Evolutionary conservation across 2,888 invertebrate species (phyloP).

Genomic region (Aleiodes leptofemur): DNA sequence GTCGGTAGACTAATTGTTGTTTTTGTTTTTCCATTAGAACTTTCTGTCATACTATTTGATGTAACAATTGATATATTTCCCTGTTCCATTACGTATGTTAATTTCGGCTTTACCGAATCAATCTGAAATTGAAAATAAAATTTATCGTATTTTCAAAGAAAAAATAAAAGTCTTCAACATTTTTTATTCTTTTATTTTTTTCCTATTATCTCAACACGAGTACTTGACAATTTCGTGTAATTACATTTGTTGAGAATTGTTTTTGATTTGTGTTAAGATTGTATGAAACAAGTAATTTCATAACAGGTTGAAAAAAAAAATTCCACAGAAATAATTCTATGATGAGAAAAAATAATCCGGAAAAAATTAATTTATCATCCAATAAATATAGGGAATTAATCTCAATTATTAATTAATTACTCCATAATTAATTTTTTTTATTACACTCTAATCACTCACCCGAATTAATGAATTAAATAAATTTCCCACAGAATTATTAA

Average conservation of each 20-base stretch:
- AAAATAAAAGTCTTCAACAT: background rate
- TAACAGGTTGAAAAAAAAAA: too few relatives aligned
- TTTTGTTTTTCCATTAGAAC: constrained; percentile 56
- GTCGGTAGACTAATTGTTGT: constrained; percentile 60
- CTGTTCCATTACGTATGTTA: constrained; percentile 62
- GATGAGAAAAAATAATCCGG: too few relatives aligned
- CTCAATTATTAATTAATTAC: too few relatives aligned
- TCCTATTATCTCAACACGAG: background rate
- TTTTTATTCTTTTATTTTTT: background rate
- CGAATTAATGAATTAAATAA: background rate
- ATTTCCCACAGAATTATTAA: background rate
- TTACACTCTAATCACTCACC: too few relatives aligned
- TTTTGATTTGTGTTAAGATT: too few relatives aligned
- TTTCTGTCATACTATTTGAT: constrained; percentile 59
- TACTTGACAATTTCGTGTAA: too few relatives aligned
- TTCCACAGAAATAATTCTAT: too few relatives aligned
- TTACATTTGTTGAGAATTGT: background rate
- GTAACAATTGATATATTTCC: constrained; percentile 65
- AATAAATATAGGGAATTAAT: too few relatives aligned
- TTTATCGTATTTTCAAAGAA: too few relatives aligned
- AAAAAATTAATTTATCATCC: too few relatives aligned
- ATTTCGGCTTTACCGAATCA: constrained; percentile 30
- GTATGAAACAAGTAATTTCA: too few relatives aligned
- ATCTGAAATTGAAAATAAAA: constrained; percentile 35
- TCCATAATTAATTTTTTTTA: too few relatives aligned